These are phyloP conservation scores for Cetoscarus ocellatus DNA, from an alignment of 2,797 vertebrate species.

Conservation along the genomic window DNA sequence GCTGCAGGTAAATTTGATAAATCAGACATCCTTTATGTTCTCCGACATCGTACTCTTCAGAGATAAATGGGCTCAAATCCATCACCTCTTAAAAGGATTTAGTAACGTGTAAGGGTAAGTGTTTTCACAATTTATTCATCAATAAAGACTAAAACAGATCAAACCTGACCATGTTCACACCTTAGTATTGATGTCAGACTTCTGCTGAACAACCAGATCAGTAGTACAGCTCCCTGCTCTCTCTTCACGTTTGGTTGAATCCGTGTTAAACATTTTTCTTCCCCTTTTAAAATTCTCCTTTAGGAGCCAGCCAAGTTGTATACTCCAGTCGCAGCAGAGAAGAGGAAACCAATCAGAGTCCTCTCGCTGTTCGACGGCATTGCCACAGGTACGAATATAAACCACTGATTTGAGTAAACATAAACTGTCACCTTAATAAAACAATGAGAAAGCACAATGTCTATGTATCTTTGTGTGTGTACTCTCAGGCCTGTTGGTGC, in stretches of 20 bases:
- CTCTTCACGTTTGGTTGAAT: background rate
- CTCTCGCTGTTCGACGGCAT: conserved; percentile 96
- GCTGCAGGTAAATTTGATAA: conserved; percentile 7
- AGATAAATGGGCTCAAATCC: background rate
- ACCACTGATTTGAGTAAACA: too few relatives aligned
- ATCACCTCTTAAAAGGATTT: conserved; percentile 14
- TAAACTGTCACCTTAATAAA: too few relatives aligned
- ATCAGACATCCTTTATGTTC: conserved; percentile 5
- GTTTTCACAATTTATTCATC: conserved; percentile 22
- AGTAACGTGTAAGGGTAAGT: conserved; percentile 7
- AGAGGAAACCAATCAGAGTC: conserved; percentile 92
- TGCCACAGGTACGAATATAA: conserved; percentile 79
- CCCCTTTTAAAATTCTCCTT: conserved; percentile 1
- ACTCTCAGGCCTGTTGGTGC: conserved; percentile 88
- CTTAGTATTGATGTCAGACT: conserved; percentile 21
- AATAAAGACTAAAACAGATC: conserved; percentile 11
- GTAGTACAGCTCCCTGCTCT: background rate
- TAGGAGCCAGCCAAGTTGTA: conserved; percentile 90
- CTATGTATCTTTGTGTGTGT: background rate
- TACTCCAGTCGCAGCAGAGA: conserved; percentile 89
- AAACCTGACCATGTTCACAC: conserved; percentile 16
- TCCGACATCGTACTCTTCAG: conserved; percentile 5
- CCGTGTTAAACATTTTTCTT: conserved; percentile 3
- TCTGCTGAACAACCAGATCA: background rate
- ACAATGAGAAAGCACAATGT: background rate